A percentile compares a stretch with the other conserved stretches of the same genome.
These are phyloP conservation scores for Oeneis ivallda DNA, from an alignment of 2,888 invertebrate genomes.

Conservation along the genomic window DNA sequence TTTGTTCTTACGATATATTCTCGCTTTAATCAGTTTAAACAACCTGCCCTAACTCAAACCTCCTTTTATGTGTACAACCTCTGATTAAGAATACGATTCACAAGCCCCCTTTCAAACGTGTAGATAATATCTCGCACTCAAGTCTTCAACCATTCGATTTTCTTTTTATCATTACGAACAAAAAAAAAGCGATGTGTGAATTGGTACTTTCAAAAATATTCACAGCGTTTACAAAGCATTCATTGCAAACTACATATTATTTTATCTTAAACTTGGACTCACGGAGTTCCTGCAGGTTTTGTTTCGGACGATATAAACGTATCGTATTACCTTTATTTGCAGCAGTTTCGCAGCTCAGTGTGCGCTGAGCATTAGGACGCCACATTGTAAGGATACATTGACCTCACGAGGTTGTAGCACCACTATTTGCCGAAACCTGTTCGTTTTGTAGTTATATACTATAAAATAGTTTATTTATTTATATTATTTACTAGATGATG, in stretches of 20 bases:
- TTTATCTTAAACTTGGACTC: constrained; percentile 13
- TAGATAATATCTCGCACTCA: constrained; percentile 15
- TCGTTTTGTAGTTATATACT: constrained; percentile 21
- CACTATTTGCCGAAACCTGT: constrained; percentile 31
- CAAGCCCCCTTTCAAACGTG: constrained; percentile 11
- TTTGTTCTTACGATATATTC: not conserved
- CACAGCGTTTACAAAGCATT: constrained; percentile 15
- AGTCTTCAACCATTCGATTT: not conserved
- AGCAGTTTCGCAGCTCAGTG: constrained; percentile 29
- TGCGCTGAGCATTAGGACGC: constrained; percentile 37
- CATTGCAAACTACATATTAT: constrained; percentile 16
- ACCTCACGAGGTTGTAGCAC: constrained; percentile 38
- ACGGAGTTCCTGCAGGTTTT: constrained; percentile 22
- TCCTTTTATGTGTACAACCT: not conserved
- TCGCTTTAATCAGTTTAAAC: constrained; percentile 6
- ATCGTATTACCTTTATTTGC: constrained; percentile 37
- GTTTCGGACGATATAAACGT: constrained; percentile 23
- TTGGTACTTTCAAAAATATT: constrained; percentile 22
- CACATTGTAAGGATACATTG: constrained; percentile 46
- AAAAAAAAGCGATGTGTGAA: constrained; percentile 26
- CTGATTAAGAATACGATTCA: constrained; percentile 6
- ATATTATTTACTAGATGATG: no score
- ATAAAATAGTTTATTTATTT: not conserved
- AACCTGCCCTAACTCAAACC: constrained; percentile 7
- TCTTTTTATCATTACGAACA: not conserved